Evolutionary conservation across 2,888 invertebrate genomes (phyloP), one percentile per base, ranked within the genome.

Genomic region (Rotaria magnacalcarata): DNA sequence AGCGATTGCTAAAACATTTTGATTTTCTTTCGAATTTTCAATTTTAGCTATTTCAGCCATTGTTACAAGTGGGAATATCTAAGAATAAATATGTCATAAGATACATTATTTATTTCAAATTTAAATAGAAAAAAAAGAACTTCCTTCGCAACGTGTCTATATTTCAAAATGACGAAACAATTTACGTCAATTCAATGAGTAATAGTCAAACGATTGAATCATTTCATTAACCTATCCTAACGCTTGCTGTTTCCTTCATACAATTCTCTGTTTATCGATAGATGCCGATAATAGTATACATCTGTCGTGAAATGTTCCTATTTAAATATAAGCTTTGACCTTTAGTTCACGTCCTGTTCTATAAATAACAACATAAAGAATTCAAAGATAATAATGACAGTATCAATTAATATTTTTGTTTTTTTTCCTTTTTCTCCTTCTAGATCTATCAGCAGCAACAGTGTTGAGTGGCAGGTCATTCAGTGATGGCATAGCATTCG

Each of bases 1-100:
- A 1, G 88, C 87, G 0, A 85, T 84, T 0, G 34, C 24, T 34
- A 88, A 60, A 0, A 88, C 87, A 7, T 87, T 86, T n/a, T 85
- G 58, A 86, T 88, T 88, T 74, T 88, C 88, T 34, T 43, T 52
- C 7, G 41, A 50, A 8, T 58, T 43, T 54, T 84, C 84, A 60
- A 43, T 84, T 27, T 41, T 84, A 52, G 34, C 84, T 0, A 54
- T 47, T 52, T 19, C 47, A 84, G 84, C 27, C 84, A 50, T 47
- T 24, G 5, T 1, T 24, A 11, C 41, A 10, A 47, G 7, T 47
- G 47, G 7, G 11, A 10, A 84, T 21, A 84, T 47, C 84, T 84
- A 8, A 16, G 27, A 52, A 41, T 1, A 0, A 50, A 24, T 3
- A 41, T n/a, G 3, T 2, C 10, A 14, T 1, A 27, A 27, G 27